These are phyloP conservation scores for Herpetotheres cachinnans DNA, from an alignment of 2,113 vertebrate genomes.

Conservation along the genomic window DNA sequence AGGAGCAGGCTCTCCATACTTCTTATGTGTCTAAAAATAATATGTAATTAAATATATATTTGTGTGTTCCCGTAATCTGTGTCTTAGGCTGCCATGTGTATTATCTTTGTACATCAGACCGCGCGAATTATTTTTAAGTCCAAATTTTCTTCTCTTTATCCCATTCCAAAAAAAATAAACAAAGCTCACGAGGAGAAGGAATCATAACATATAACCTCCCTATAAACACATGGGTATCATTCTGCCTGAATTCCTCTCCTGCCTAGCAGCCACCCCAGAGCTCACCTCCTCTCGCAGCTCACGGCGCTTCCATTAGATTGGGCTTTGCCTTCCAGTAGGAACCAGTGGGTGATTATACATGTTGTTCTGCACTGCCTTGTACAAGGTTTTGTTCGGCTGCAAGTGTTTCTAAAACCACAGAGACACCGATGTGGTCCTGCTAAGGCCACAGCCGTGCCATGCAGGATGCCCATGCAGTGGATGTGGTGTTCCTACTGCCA, in stretches of 20 bases:
- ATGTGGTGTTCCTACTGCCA: background rate
- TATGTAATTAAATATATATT: background rate
- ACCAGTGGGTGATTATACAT: background rate
- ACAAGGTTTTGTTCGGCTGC: background rate
- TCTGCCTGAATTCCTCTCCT: background rate
- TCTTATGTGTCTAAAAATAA: conserved; percentile 9
- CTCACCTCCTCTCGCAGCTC: background rate
- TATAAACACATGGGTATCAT: conserved; percentile 16
- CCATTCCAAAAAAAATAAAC: conserved; percentile 52
- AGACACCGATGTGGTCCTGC: background rate
- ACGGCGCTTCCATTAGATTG: background rate
- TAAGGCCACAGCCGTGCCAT: background rate
- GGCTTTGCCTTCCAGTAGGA: background rate
- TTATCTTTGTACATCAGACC: conserved; percentile 41
- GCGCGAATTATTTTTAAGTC: conserved; percentile 14
- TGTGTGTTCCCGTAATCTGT: background rate
- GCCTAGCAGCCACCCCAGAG: background rate
- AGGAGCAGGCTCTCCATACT: background rate
- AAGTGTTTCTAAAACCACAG: background rate
- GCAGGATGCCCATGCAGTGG: background rate
- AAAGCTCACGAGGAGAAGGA: background rate
- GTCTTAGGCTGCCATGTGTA: background rate
- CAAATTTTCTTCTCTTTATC: conserved; percentile 41
- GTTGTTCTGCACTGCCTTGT: background rate
- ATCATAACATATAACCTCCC: conserved; percentile 3